Conservation (phyloP, 2,797 vertebrate genomes). For the Staurois parvus region DNA sequence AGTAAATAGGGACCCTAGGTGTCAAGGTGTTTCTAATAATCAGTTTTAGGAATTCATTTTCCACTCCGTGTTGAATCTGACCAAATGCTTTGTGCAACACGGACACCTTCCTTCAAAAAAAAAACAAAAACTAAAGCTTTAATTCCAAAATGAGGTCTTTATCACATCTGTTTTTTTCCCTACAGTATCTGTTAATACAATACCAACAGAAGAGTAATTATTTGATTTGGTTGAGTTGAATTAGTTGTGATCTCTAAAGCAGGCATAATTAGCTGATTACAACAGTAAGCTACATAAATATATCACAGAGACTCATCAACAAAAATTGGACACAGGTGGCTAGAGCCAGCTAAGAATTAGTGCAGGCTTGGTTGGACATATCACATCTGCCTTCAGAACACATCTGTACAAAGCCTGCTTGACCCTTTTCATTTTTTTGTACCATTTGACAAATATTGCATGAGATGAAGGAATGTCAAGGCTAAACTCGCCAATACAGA, state of each 20-base stretch:
- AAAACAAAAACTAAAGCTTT: not conserved
- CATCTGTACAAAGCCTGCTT: slow-evolving; percentile 70
- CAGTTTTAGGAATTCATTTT: not conserved
- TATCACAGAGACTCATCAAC: slow-evolving; percentile 64
- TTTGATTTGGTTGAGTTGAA: not conserved
- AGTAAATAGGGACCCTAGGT: no score
- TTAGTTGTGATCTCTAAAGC: slow-evolving; percentile 35
- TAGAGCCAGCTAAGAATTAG: slow-evolving; percentile 43
- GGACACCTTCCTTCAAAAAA: not conserved
- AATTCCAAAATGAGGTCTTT: not conserved
- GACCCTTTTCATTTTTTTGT: slow-evolving; percentile 62
- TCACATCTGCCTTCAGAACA: slow-evolving; percentile 69
- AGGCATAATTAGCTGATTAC: slow-evolving; percentile 64
- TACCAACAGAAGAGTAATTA: slow-evolving; percentile 16
- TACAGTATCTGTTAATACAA: not conserved
- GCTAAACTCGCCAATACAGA: slow-evolving; percentile 69
- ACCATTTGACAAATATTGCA: slow-evolving; percentile 73
- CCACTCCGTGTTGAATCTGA: not conserved
- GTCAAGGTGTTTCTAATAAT: not conserved
- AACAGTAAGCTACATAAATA: slow-evolving; percentile 52
- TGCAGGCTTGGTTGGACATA: slow-evolving; percentile 62
- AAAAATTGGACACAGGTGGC: slow-evolving; percentile 66
- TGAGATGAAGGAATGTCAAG: slow-evolving; percentile 71
- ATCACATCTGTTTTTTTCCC: not conserved
- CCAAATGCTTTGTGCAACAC: no score